Percentiles rank a stretch among this genome's conserved stretches.
Evolutionary conservation across 2,113 vertebrate genomes (phyloP).

Genomic region (Amazona guildingii): DNA sequence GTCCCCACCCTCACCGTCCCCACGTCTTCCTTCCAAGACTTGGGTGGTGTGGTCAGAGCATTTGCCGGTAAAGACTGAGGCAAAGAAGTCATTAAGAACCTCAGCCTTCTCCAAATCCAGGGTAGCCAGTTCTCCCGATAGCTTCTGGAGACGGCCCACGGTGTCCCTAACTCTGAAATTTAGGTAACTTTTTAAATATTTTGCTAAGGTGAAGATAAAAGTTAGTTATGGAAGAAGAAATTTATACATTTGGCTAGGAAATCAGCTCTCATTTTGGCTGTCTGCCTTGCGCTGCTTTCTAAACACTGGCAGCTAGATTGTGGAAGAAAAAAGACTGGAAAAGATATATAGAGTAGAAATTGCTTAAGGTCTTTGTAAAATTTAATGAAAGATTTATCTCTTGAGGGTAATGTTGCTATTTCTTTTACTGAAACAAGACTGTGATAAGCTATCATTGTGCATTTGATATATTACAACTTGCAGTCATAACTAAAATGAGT

Average conservation of each 20-base stretch:
- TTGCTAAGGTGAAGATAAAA: neutral
- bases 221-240: neutral
- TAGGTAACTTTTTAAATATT: neutral
- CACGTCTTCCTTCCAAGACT: too few relatives aligned
- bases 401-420: slow-evolving; percentile 69
- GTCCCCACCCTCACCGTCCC: too few relatives aligned
- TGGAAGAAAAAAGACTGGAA: neutral
- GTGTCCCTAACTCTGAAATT: neutral
- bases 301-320: slow-evolving; percentile 38
- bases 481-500: slow-evolving; percentile 55
- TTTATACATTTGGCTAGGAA: neutral
- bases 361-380: slow-evolving; percentile 71
- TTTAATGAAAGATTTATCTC: slow-evolving; percentile 79
- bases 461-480: slow-evolving; percentile 70
- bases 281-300: slow-evolving; percentile 44
- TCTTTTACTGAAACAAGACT: slow-evolving; percentile 64
- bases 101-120: too few relatives aligned
- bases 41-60: too few relatives aligned
- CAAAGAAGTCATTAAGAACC: too few relatives aligned
- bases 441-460: slow-evolving; percentile 75
- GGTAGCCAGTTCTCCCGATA: too few relatives aligned
- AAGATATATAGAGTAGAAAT: slow-evolving; percentile 69
- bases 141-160: too few relatives aligned
- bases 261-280: neutral
- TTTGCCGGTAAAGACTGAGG: too few relatives aligned